Percentiles rank a stretch among this genome's conserved stretches.
Evolutionary conservation across 2,888 invertebrate species (phyloP).

Genomic region (Zygothrica quintamaculata): DNA sequence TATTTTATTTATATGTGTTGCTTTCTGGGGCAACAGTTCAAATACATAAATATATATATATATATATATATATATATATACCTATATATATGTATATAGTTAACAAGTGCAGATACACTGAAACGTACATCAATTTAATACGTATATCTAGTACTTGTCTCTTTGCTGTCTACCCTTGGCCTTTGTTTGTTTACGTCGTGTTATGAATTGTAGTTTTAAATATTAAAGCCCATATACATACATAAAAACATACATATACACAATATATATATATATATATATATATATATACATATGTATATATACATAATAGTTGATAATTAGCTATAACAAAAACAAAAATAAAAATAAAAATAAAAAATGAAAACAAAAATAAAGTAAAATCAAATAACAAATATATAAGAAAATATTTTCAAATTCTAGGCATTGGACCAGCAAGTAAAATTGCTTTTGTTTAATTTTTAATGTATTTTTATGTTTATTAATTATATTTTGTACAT

Average conservation of each 20-base stretch:
- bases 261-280: constrained; percentile 44
- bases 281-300: constrained; percentile 45
- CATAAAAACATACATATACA: constrained; percentile 27
- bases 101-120: constrained; percentile 2
- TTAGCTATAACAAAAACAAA: constrained; percentile 56
- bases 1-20: constrained; percentile 61
- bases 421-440: constrained; percentile 70
- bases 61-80: constrained; percentile 38
- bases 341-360: too few relatives aligned
- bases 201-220: constrained; percentile 74
- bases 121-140: constrained; percentile 5
- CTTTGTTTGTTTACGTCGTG: constrained; percentile 75
- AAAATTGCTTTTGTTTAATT: constrained; percentile 73
- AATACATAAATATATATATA: constrained; percentile 57
- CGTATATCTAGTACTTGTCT: constrained; percentile 45
- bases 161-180: constrained; percentile 64
- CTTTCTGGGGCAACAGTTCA: constrained; percentile 43
- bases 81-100: neutral
- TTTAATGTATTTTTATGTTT: constrained; percentile 72
- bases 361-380: too few relatives aligned
- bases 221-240: constrained; percentile 47
- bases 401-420: constrained; percentile 62
- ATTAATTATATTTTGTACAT: constrained; percentile 77
- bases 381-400: constrained; percentile 15
- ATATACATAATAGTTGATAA: constrained; percentile 72